These are phyloP conservation scores for Ochotona princeps DNA, from an alignment of 2,113 vertebrate species.

Conservation along the genomic window DNA sequence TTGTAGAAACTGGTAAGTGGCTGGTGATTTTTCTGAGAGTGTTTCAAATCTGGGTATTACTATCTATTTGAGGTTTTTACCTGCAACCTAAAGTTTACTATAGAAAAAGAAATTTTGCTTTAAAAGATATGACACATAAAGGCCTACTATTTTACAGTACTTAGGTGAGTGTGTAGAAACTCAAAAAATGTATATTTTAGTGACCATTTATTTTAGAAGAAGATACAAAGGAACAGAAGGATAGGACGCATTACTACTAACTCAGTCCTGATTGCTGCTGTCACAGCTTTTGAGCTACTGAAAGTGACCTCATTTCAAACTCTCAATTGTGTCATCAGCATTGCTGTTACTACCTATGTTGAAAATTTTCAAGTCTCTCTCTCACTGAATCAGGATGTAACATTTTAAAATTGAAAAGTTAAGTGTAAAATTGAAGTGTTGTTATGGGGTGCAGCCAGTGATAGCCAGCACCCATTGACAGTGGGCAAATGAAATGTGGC, in stretches of 20 bases:
- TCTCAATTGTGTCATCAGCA: slow-evolving; percentile 54
- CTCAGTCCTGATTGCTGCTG: slow-evolving; percentile 33
- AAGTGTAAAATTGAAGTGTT: slow-evolving; percentile 51
- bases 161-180: neutral
- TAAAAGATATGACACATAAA: neutral
- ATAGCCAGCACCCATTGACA: too few relatives aligned
- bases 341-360: slow-evolving; percentile 49
- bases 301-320: neutral
- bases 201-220: neutral
- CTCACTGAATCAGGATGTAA: slow-evolving; percentile 35
- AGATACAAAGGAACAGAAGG: neutral
- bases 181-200: neutral
- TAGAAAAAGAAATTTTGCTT: neutral
- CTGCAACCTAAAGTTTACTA: neutral
- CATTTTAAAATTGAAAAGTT: slow-evolving; percentile 26
- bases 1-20: neutral
- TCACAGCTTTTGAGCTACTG: slow-evolving; percentile 32
- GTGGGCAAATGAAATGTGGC: too few relatives aligned
- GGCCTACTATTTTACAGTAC: too few relatives aligned
- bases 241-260: slow-evolving; percentile 10
- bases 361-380: slow-evolving; percentile 25
- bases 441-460: too few relatives aligned
- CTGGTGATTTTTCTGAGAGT: slow-evolving; percentile 36
- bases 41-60: neutral
- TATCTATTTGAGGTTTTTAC: slow-evolving; percentile 28